A percentile compares a stretch with the other conserved stretches of the same genome.
Evolutionary conservation across 1,140 invertebrate species (phyloP).

Genomic region (Hylaeus anthracinus): DNA sequence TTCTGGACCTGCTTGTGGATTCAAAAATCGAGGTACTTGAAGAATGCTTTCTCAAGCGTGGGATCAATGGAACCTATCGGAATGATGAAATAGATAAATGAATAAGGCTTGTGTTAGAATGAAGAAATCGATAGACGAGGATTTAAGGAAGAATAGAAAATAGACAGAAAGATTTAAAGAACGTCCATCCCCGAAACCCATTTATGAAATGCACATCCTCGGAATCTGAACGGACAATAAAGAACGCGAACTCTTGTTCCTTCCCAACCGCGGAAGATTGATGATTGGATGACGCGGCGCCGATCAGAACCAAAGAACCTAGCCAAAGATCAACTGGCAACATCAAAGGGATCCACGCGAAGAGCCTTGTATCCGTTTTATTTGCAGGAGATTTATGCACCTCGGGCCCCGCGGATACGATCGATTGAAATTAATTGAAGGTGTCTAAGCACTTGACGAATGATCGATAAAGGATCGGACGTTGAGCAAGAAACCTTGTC

Average conservation of each 20-base stretch:
- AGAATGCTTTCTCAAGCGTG: too few species aligned
- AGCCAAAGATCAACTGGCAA: conserved; percentile 11
- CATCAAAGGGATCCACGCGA: conserved; percentile 45
- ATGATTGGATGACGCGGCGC: conserved; percentile 27
- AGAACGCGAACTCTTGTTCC: background rate
- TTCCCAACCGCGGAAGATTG: conserved; percentile 21
- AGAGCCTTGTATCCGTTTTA: conserved; percentile 50
- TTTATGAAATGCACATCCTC: background rate
- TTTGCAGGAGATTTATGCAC: conserved; percentile 55
- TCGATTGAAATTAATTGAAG: conserved; percentile 42
- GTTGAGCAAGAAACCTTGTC: conserved; percentile 22
- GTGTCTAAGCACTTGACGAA: conserved; percentile 26
- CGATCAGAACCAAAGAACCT: conserved; percentile 27
- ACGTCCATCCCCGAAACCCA: background rate
- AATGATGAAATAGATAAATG: too few species aligned
- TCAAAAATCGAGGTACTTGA: too few species aligned
- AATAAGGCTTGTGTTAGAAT: too few species aligned
- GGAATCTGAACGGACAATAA: background rate
- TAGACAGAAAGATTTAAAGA: too few species aligned
- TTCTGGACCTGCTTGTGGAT: too few species aligned
- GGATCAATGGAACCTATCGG: too few species aligned
- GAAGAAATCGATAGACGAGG: too few species aligned
- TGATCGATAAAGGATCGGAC: conserved; percentile 37
- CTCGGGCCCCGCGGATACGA: conserved; percentile 28
- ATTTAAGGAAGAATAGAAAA: too few species aligned